Evolutionary conservation across 2,888 invertebrate genomes (phyloP).

Genomic region (Dinocampus coccinellae): DNA sequence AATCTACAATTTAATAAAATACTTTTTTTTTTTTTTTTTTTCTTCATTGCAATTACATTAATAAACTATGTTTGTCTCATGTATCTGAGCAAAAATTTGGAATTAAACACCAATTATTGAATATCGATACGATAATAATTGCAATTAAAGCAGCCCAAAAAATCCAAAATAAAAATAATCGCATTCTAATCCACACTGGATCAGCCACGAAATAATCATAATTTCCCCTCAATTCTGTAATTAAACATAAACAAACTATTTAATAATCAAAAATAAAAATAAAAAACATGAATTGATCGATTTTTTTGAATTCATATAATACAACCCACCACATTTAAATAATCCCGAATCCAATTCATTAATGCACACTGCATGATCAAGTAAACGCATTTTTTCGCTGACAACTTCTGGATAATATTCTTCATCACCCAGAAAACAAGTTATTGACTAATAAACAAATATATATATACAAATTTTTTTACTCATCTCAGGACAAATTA

Average conservation of each 20-base stretch:
- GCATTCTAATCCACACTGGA: slow-evolving; percentile 56
- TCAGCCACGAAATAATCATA: slow-evolving; percentile 49
- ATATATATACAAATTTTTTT: not conserved
- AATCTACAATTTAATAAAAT: not conserved
- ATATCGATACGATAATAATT: slow-evolving; percentile 50
- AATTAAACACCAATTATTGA: slow-evolving; percentile 48
- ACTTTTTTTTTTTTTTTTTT: slow-evolving; percentile 26
- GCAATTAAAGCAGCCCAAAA: slow-evolving; percentile 54
- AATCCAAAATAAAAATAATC: slow-evolving; percentile 57
- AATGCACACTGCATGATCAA: slow-evolving; percentile 17
- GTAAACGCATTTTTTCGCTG: slow-evolving; percentile 46
- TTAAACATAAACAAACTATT: not conserved
- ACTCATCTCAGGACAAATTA: too few relatives aligned
- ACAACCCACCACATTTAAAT: slow-evolving; percentile 38
- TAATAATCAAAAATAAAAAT: not conserved
- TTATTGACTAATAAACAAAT: not conserved
- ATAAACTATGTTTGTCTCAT: slow-evolving; percentile 4
- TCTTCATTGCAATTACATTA: slow-evolving; percentile 16
- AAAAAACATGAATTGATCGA: too few relatives aligned
- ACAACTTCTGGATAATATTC: slow-evolving; percentile 15
- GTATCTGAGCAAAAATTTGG: slow-evolving; percentile 39
- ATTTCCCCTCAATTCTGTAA: slow-evolving; percentile 49
- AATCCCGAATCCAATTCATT: slow-evolving; percentile 10
- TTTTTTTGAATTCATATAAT: too few relatives aligned
- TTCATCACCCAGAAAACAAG: not conserved